phyloP scores from a whole-genome alignment of 1,140 invertebrate genomes.

The Epicauta chinensis region DNA sequence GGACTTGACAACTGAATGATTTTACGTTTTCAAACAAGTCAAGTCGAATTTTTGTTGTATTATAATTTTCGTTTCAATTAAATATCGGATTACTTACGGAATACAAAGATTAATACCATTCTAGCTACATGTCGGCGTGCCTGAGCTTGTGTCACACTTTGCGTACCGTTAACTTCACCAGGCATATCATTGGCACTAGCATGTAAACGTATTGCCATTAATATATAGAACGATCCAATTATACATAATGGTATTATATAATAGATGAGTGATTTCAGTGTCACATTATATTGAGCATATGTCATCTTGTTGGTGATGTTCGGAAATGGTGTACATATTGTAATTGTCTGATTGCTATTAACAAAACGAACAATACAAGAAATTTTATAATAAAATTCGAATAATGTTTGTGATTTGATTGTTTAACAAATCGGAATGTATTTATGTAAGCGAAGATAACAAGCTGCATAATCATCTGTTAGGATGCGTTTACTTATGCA shows the following conservation, averaged over 20 bases:
- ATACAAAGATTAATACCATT: conserved; percentile 88
- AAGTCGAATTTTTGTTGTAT: no score
- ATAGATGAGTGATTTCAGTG: conserved; percentile 65
- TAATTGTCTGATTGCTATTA: conserved; percentile 51
- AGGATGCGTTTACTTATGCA: no score
- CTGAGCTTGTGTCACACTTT: conserved; percentile 60
- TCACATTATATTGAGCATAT: conserved; percentile 53
- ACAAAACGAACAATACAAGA: no score
- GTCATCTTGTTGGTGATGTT: conserved; percentile 43
- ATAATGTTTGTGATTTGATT: no score
- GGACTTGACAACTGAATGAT: no score
- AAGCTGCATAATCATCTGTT: no score
- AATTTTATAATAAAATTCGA: no score
- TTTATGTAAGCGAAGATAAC: no score
- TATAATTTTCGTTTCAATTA: neutral
- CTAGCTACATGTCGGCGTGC: conserved; percentile 75
- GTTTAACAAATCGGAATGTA: no score
- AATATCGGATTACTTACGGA: conserved; percentile 51
- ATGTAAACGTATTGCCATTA: conserved; percentile 81
- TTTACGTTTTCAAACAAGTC: no score
- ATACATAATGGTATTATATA: conserved; percentile 79
- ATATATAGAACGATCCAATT: conserved; percentile 77
- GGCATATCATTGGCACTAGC: conserved; percentile 77
- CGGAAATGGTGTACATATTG: conserved; percentile 62
- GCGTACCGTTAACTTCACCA: conserved; percentile 57